Evolutionary conservation across 2,797 vertebrate species (phyloP).

Genomic region (Halcyon badia): DNA sequence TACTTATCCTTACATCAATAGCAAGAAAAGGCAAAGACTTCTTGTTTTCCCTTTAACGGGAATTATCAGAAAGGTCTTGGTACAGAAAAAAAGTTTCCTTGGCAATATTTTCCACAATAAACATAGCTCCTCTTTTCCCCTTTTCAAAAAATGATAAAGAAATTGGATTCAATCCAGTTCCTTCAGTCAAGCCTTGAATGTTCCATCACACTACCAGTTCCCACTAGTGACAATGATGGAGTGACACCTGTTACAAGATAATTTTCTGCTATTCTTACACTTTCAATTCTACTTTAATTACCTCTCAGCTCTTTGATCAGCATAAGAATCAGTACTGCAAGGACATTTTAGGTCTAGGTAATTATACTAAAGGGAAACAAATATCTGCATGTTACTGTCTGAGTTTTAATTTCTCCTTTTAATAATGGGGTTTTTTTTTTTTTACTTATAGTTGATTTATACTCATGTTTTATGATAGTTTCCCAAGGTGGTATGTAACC

Average conservation of each 20-base stretch:
- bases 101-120: conserved; percentile 1
- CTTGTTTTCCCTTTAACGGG: neutral
- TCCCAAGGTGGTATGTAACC: conserved; percentile 20
- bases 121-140: neutral
- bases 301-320: conserved; percentile 34
- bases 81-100: neutral
- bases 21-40: neutral
- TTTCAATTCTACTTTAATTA: conserved; percentile 40
- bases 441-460: conserved; percentile 7
- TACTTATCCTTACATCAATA: neutral
- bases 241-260: conserved; percentile 28
- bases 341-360: conserved; percentile 11
- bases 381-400: neutral
- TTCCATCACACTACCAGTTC: neutral
- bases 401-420: conserved; percentile 7
- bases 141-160: neutral
- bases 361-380: conserved; percentile 40
- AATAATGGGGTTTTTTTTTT: neutral
- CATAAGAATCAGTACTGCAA: neutral
- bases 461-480: neutral
- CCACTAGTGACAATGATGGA: conserved; percentile 23
- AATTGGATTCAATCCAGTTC: conserved; percentile 18
- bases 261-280: conserved; percentile 62
- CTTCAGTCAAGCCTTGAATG: conserved; percentile 8
- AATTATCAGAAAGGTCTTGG: neutral